These are phyloP conservation scores for Orthonevra nobilis DNA, from an alignment of 2,888 invertebrate genomes.

Conservation along the genomic window DNA sequence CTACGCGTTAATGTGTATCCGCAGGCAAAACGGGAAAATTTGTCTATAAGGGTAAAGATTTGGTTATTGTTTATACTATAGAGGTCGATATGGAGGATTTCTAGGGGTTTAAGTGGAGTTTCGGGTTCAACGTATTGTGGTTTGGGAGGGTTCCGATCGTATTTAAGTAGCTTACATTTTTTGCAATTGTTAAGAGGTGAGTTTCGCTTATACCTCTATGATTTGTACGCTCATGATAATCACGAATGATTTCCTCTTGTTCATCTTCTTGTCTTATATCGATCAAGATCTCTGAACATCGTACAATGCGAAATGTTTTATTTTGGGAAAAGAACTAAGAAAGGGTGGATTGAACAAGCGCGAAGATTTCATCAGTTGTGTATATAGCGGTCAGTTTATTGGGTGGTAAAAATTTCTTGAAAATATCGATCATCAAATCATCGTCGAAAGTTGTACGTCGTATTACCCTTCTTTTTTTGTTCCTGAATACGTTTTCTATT, in stretches of 20 bases:
- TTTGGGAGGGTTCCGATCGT: constrained; percentile 61
- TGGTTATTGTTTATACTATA: constrained; percentile 46
- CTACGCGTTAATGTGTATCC: constrained; percentile 13
- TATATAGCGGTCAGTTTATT: constrained; percentile 64
- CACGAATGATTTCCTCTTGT: not conserved
- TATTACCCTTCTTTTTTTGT: constrained; percentile 57
- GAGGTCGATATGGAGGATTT: constrained; percentile 59
- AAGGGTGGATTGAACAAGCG: constrained; percentile 53
- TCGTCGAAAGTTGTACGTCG: constrained; percentile 33
- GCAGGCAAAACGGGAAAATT: constrained; percentile 46
- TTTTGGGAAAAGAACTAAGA: constrained; percentile 22
- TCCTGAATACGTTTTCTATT: constrained; percentile 46
- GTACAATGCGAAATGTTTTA: not conserved
- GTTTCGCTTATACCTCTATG: constrained; percentile 31
- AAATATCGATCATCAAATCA: constrained; percentile 39
- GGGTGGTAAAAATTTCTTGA: constrained; percentile 60
- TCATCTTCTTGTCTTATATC: not conserved
- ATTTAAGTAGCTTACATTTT: constrained; percentile 43
- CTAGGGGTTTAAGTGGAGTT: constrained; percentile 55
- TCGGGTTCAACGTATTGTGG: constrained; percentile 55
- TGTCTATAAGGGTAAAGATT: constrained; percentile 37
- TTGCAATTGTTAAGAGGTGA: constrained; percentile 33
- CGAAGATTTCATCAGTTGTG: constrained; percentile 63
- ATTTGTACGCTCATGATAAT: constrained; percentile 17
- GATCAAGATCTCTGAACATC: not conserved